Evolutionary conservation across 2,888 invertebrate species (phyloP), one percentile per base, ranked within the genome.

Genomic region (Noctua janthina): DNA sequence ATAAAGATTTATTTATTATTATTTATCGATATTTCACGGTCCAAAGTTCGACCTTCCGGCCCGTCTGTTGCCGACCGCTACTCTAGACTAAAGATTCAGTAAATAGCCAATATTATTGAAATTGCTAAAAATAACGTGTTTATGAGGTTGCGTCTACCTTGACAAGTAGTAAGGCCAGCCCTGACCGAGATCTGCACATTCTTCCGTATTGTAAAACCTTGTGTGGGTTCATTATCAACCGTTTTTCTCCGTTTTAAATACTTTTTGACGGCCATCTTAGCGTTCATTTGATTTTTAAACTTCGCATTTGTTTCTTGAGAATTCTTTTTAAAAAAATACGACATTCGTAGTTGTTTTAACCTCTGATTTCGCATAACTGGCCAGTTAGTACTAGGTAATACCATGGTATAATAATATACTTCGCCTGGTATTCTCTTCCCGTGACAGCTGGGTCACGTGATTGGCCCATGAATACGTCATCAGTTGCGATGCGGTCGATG

Each of bases 161-260:
- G 80, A 68, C 23, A 46, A 46, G n/a, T 35, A 35, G 51, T 66
- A 35, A 76, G 68, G 49, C 7, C 43, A 56, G 1, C 83, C 83
- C 39, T 81, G 81, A 83, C 83, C 81, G 76, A 75, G 51, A 56
- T 69, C 4, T 5, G 10, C 15, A 7, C 43, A 29, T 13, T 2
- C 76, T 81, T 81, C 81, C 81, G 81, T n/a, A 17, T 83, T 49
- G 39, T 0, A 6, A 0, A 20, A 64, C 69, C 81, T 69, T 70
- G 39, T 23, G 4, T 2, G 4, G 46, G 83, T 82, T 76, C 67
- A 64, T 5, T 64, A 70, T 56, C 39, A 83, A 81, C 54, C 54
- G 54, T 6, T 69, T 76, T 81, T 77, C 15, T 64, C 35, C 15
- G 46, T 35, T 62, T 82, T 20, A 13, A 51, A 39, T 74, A 15